Percentiles rank a stretch among this genome's conserved stretches.
phyloP scores from a whole-genome alignment of 2,888 invertebrate species.

The Thera obeliscata region DNA sequence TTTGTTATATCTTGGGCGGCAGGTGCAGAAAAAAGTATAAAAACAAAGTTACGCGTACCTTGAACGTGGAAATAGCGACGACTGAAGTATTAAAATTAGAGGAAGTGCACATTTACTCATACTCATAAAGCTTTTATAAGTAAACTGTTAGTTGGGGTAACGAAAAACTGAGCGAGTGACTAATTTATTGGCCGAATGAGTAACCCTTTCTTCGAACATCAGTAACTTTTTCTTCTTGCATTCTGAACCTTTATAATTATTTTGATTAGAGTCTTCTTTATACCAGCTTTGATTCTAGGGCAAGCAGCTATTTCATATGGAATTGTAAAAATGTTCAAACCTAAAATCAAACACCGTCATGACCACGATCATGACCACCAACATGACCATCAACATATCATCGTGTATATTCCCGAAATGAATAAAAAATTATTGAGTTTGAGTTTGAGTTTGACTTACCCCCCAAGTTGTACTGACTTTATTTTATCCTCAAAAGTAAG shows the following conservation, averaged over 20 bases:
- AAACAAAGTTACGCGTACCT: slow-evolving; percentile 56
- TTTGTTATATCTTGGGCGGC: slow-evolving; percentile 62
- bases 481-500: too few relatives aligned
- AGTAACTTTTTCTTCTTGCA: neutral
- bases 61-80: slow-evolving; percentile 64
- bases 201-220: neutral
- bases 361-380: too few relatives aligned
- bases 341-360: too few relatives aligned
- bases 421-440: too few relatives aligned
- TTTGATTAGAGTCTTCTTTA: neutral
- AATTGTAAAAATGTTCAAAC: too few relatives aligned
- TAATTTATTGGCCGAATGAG: slow-evolving; percentile 21
- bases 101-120: slow-evolving; percentile 41
- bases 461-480: too few relatives aligned
- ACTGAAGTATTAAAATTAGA: slow-evolving; percentile 54
- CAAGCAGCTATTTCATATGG: too few relatives aligned
- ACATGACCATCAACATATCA: too few relatives aligned
- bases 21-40: slow-evolving; percentile 63
- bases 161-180: slow-evolving; percentile 39
- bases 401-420: too few relatives aligned
- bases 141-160: slow-evolving; percentile 36
- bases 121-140: slow-evolving; percentile 50
- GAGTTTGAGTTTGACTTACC: too few relatives aligned
- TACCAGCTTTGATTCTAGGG: too few relatives aligned
- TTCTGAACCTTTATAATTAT: neutral